Evolutionary conservation across 2,113 vertebrate genomes (phyloP), one percentile per base, ranked within the genome.

Genomic region (Lonchura striata): DNA sequence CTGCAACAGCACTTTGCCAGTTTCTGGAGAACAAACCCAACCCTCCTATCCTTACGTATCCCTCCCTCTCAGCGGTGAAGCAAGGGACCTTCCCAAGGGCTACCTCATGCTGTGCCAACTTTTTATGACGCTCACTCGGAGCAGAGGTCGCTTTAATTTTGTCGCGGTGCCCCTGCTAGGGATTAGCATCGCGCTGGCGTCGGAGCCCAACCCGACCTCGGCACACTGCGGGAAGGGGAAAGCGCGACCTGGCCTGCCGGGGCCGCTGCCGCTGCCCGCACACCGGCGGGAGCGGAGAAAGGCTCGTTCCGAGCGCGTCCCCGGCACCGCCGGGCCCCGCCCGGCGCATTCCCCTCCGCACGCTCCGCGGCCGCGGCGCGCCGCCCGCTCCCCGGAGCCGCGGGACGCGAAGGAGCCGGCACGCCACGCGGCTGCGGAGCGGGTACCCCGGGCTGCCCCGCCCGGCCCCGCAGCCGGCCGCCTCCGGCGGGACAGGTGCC

Each of bases 21-120:
- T 3, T 84, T 60, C 33, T 24, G 42, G 10, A 21, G 12, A 42
- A 18, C 0, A 28, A 63, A 65, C 17, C 46, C n/a, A 61, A 21
- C 6, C 16, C 1, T 3, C 19, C 44, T 6, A 6, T 22, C 53
- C 52, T n/a, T 8, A 22, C 0, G 0, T 10, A 30, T 9, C 31
- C 47, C 31, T 25, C 37, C 6, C 57, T 27, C 56, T n/a, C 35
- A 5, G 57, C 41, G 15, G 9, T 2, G 39, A 39, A 65, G 33
- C 11, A 15, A 35, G 37, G 53, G 17, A 44, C 47, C 56, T 81
- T 66, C 19, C 23, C 47, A 27, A 66, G 47, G 21, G 24, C 27
- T 13, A 15, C n/a, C 20, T 70, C 61, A 15, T 19, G 33, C 24
- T 1, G 9, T 9, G 74, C 57, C 82, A 79, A 13, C 57, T 28